Percentiles rank a stretch among this genome's conserved stretches.
Conservation (phyloP, 2,888 invertebrate species). For the Apotomis betuletana region DNA sequence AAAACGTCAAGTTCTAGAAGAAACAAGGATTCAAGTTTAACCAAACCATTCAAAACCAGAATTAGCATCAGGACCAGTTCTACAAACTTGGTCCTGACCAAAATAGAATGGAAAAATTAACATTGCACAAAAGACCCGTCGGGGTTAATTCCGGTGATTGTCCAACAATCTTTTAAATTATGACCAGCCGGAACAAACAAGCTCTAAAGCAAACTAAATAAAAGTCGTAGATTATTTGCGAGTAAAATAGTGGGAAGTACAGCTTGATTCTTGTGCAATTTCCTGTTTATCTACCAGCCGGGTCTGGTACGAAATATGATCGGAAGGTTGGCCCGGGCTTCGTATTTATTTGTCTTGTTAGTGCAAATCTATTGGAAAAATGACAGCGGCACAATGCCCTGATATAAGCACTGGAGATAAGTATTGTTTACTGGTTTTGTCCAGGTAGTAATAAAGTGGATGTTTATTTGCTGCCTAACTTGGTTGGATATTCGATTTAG, state of each 20-base stretch:
- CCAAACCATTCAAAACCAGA: no score
- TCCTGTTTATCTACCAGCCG: constrained; percentile 59
- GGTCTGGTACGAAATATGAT: constrained; percentile 63
- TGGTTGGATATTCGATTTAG: not conserved
- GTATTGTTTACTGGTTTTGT: constrained; percentile 14
- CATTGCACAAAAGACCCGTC: not conserved
- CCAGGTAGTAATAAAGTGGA: not conserved
- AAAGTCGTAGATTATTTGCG: constrained; percentile 1
- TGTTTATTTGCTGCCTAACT: not conserved
- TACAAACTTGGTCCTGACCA: not conserved
- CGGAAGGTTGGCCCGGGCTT: constrained; percentile 52
- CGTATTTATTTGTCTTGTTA: constrained; percentile 72
- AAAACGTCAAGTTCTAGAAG: no score
- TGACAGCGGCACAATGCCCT: constrained; percentile 55
- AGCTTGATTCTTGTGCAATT: constrained; percentile 46
- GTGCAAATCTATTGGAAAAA: constrained; percentile 72
- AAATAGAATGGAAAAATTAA: not conserved
- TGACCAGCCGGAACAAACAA: constrained; percentile 5
- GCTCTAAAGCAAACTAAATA: not conserved
- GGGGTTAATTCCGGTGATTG: not conserved
- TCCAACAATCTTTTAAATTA: constrained; percentile 1
- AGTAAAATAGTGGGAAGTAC: constrained; percentile 29
- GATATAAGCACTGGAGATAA: constrained; percentile 42
- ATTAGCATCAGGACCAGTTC: no score
- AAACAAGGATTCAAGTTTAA: no score